A percentile compares a stretch with the other conserved stretches of the same genome.
Conservation (phyloP, 2,113 vertebrate species). For the Toxostoma redivivum region DNA sequence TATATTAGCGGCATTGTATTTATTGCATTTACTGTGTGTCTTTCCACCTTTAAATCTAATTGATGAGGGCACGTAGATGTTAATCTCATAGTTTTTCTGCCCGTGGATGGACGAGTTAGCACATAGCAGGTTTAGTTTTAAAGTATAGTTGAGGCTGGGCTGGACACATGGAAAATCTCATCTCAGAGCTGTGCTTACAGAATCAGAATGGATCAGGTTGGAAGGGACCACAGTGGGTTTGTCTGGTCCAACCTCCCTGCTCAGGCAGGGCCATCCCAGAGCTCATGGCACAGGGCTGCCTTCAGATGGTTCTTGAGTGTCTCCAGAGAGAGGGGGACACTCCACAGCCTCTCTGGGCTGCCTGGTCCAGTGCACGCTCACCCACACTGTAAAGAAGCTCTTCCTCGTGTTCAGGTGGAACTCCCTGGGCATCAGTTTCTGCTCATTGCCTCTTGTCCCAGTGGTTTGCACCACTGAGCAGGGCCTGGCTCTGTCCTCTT, state of each 20-base stretch:
- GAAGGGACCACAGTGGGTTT: background rate
- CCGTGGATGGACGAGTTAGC: rapidly evolving
- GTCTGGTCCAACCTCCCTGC: rapidly evolving
- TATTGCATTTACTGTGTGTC: background rate
- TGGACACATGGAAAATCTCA: background rate
- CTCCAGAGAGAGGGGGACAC: no score
- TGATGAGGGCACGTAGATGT: rapidly evolving
- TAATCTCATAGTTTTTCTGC: rapidly evolving
- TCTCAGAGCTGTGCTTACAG: background rate
- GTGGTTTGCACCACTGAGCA: background rate
- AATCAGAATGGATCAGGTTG: no score
- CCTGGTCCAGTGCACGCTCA: rapidly evolving
- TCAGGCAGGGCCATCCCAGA: background rate
- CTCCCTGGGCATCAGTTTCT: background rate
- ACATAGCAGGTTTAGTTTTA: rapidly evolving
- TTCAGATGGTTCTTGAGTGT: no score
- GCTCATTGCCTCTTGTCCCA: rapidly evolving
- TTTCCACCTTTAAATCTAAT: background rate
- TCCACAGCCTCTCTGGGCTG: rapidly evolving
- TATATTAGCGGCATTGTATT: background rate
- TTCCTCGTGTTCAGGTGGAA: background rate
- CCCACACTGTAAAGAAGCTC: background rate
- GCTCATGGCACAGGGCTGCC: background rate
- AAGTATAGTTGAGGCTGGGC: rapidly evolving
- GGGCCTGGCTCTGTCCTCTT: background rate